A percentile compares a stretch with the other conserved stretches of the same genome.
These are phyloP conservation scores for Paratilapia polleni DNA, from an alignment of 2,113 vertebrate genomes.

Conservation along the genomic window DNA sequence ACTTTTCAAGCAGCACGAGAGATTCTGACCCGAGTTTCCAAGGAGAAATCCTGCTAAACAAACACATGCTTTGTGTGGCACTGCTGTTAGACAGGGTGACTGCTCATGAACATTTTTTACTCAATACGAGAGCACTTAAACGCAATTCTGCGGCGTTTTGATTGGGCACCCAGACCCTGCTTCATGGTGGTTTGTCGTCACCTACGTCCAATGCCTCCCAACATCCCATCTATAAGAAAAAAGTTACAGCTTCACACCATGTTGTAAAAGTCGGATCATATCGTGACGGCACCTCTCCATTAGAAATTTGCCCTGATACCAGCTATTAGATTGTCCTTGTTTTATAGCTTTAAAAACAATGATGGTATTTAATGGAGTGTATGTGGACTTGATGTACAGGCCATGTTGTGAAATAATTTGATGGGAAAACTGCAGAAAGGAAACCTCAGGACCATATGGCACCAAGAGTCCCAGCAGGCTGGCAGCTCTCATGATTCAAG, in stretches of 20 bases:
- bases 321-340: slow-evolving; percentile 8
- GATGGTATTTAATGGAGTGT: slow-evolving; percentile 26
- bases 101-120: slow-evolving; percentile 46
- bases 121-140: slow-evolving; percentile 56
- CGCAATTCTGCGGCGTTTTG: neutral
- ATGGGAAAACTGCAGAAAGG: slow-evolving; percentile 48
- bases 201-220: slow-evolving; percentile 29
- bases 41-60: slow-evolving; percentile 58
- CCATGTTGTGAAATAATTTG: slow-evolving; percentile 42
- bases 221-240: slow-evolving; percentile 17
- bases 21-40: slow-evolving; percentile 51
- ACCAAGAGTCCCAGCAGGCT: slow-evolving; percentile 55
- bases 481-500: slow-evolving; percentile 58
- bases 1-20: slow-evolving; percentile 32
- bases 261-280: slow-evolving; percentile 49
- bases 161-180: slow-evolving; percentile 38
- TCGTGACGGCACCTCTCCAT: slow-evolving; percentile 31
- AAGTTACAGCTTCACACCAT: slow-evolving; percentile 33
- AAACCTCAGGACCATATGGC: slow-evolving; percentile 67
- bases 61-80: slow-evolving; percentile 48
- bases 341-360: slow-evolving; percentile 43
- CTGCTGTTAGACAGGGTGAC: slow-evolving; percentile 36
- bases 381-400: slow-evolving; percentile 34
- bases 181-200: slow-evolving; percentile 69
- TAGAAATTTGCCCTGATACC: slow-evolving; percentile 8